Evolutionary conservation across 2,888 invertebrate genomes (phyloP), one percentile per base, ranked within the genome.

Genomic region (Ctenicera cuprea): DNA sequence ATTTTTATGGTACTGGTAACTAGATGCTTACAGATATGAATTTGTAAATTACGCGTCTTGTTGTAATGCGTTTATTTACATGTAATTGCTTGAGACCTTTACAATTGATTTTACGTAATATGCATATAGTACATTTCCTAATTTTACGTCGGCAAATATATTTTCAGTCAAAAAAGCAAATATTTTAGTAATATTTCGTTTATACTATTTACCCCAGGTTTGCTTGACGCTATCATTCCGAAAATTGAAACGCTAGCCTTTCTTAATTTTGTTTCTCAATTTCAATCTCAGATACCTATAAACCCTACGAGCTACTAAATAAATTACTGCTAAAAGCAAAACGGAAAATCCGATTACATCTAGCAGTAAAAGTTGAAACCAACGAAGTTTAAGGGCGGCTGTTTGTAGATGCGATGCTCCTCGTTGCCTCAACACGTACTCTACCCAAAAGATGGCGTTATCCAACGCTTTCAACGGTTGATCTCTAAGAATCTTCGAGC

Each of bases 371-470:
- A 78, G 76, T 70, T 83, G 79, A 52, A 79, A 83, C 80, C 80
- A 81, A 7, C 74, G 59, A 38, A 83, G 66, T 16, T 81, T 75
- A 20, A 78, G 57, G 0, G 79, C 77, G 26, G 77, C 75, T n/a
- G 77, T 77, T 63, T 77, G 78, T 38, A 83, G 74, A 75, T 84
- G 83, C 8, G 71, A 62, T 0, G 80, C 81, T 4, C 80, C 80
- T 20, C 79, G 78, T 63, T 82, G 77, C 37, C 77, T 77, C 5
- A 83, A 75, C 1, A 83, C 82, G 63, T 83, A 80, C 52, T 83
- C 80, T 1, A 80, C 73, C 83, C 83, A 83, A 74, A 77, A 84
- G 18, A 82, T 77, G n/a, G 84, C 83, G 1, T 48, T 70, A 52
- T 83, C 81, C 48, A 83, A 52, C 3, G 82, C 82, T 45, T 73